These are phyloP conservation scores for Macaria liturata DNA, from an alignment of 2,888 invertebrate genomes.

Conservation along the genomic window DNA sequence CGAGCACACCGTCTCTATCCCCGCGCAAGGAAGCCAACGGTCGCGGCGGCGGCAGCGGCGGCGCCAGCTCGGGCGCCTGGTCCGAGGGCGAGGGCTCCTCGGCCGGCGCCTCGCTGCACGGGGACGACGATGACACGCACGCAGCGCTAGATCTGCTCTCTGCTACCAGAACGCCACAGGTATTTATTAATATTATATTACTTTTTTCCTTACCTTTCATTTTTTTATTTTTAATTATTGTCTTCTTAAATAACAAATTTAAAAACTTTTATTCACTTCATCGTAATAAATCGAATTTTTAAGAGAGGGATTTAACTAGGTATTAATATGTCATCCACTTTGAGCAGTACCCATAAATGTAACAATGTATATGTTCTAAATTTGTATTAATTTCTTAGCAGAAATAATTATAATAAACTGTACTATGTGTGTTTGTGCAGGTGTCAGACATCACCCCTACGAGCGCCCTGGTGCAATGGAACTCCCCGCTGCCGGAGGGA, in stretches of 20 bases:
- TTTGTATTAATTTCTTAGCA: no score
- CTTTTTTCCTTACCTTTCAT: no score
- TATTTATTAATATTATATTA: slow-evolving; percentile 41
- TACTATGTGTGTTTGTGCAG: slow-evolving; percentile 60
- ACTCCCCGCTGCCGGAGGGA: slow-evolving; percentile 82
- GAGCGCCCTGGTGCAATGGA: slow-evolving; percentile 93
- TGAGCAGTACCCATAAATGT: no score
- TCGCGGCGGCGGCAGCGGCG: slow-evolving; percentile 74
- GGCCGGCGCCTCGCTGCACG: slow-evolving; percentile 87
- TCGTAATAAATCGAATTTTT: no score
- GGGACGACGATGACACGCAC: slow-evolving; percentile 89
- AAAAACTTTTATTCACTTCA: no score
- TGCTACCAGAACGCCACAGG: slow-evolving; percentile 89
- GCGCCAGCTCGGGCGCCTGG: slow-evolving; percentile 86
- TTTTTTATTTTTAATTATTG: no score
- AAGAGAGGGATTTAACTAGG: no score
- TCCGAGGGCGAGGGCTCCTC: slow-evolving; percentile 91
- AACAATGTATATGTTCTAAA: no score
- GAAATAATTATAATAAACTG: no score
- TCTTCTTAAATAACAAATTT: no score
- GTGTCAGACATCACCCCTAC: slow-evolving; percentile 92
- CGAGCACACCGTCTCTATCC: slow-evolving; percentile 86
- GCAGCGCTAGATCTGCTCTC: slow-evolving; percentile 88
- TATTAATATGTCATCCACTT: no score
- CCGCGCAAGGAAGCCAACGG: slow-evolving; percentile 87